These are phyloP conservation scores for Mesocentrotus franciscanus DNA, from an alignment of 53 echinoderm and acorn worm genomes.

Conservation along the genomic window DNA sequence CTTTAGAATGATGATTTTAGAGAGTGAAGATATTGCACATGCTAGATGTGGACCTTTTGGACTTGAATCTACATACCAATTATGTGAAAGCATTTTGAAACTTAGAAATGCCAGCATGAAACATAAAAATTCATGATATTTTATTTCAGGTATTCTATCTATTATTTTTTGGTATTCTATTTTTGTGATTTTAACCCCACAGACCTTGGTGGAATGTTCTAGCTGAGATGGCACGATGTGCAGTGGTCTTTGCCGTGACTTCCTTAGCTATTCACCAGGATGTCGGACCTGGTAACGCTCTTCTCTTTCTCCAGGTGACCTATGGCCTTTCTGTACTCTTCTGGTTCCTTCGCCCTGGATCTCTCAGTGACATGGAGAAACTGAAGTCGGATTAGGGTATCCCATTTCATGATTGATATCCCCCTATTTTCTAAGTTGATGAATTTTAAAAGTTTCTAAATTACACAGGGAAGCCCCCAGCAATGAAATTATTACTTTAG, in stretches of 20 bases:
- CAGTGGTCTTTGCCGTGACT: conserved; percentile 31
- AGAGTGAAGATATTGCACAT: background rate
- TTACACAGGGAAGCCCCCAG: no score
- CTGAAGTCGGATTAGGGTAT: background rate
- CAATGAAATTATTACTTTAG: no score
- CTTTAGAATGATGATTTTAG: no score
- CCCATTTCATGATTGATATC: background rate
- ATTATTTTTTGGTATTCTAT: no score
- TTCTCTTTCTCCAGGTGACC: conserved; percentile 51
- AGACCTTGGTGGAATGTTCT: conserved; percentile 66
- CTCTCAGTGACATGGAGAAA: conserved; percentile 23
- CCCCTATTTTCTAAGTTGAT: background rate
- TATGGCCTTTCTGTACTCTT: conserved; percentile 58
- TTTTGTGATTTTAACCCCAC: background rate
- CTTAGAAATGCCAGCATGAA: background rate
- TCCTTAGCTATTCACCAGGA: conserved; percentile 39
- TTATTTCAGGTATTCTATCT: background rate
- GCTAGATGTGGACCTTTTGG: background rate
- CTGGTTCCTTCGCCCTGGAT: conserved; percentile 53
- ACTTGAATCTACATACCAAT: background rate
- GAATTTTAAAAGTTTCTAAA: no score
- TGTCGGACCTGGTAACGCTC: conserved; percentile 20
- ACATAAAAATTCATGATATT: background rate
- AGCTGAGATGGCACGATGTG: conserved; percentile 63
- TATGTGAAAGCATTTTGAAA: background rate